Evolutionary conservation across 2,797 vertebrate species (phyloP).

Genomic region (Myiotriccus ornatus): DNA sequence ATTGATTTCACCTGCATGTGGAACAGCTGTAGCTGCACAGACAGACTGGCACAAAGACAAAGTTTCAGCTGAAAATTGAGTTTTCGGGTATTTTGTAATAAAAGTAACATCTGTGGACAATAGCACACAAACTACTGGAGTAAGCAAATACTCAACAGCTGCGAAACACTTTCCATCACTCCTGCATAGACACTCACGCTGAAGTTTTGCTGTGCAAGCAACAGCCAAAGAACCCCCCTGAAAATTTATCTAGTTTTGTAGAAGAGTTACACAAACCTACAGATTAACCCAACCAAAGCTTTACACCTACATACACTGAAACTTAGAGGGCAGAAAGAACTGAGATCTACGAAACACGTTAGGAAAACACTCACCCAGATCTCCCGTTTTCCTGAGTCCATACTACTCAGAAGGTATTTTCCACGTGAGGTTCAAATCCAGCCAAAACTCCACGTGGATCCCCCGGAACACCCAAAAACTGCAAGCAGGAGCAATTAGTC

Average conservation of each 20-base stretch:
- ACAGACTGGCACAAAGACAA: neutral
- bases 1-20: neutral
- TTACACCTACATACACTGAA: neutral
- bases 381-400: neutral
- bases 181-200: neutral
- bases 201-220: neutral
- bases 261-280: neutral
- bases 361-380: neutral
- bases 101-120: neutral
- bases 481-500: neutral
- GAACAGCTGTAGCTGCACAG: neutral
- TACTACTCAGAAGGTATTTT: neutral
- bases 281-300: neutral
- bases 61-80: neutral
- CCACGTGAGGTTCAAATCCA: neutral
- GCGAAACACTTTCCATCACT: neutral
- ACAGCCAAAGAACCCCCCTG: neutral
- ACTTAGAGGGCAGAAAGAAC: neutral
- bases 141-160: neutral
- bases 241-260: neutral
- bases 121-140: neutral
- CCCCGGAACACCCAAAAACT: neutral
- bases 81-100: neutral
- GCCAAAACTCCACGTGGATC: accelerated
- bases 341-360: neutral